Evolutionary conservation across 1,140 invertebrate species (phyloP), one percentile per base, ranked within the genome.

Genomic region (Orchesella cincta): DNA sequence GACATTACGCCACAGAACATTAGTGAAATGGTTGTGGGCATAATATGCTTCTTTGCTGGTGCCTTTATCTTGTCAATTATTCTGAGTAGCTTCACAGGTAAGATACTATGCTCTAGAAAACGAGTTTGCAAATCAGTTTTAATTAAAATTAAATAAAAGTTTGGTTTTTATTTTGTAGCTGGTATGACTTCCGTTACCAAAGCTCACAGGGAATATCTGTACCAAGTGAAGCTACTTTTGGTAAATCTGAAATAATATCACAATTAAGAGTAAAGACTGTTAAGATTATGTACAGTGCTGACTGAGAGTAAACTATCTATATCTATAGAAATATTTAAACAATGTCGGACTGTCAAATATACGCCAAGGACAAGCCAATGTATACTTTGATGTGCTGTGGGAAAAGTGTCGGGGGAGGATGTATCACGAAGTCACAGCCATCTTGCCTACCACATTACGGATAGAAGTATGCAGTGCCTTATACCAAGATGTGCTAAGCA

Each of bases 141-240:
- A n/a, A n/a, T n/a, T n/a, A n/a, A n/a, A n/a, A n/a, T n/a, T n/a
- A n/a, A n/a, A n/a, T n/a, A n/a, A n/a, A n/a, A n/a, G n/a, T n/a
- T n/a, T n/a, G n/a, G n/a, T n/a, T n/a, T n/a, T n/a, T n/a, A n/a
- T n/a, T n/a, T n/a, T n/a, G n/a, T n/a, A n/a, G 34, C 34, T 46
- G 71, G 71, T 1, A 73, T 73, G 71, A 51, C 71, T 35, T 73
- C 71, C 5, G 26, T 73, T 2, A 39, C 23, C 29, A 73, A 73
- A 73, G 34, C 71, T 12, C 71, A 73, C 71, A 36, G 71, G 46
- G 71, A 73, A 14, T 73, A 39, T 51, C 20, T 73, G 23, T 73
- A 73, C 26, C 71, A 73, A 73, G 71, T 73, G 5, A 73, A 73
- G 71, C 29, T 73, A 28, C 71, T 73, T 36, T 5, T 73, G 34